Conservation (phyloP, 2,113 vertebrate species). For the Cyanocitta stelleri region DNA sequence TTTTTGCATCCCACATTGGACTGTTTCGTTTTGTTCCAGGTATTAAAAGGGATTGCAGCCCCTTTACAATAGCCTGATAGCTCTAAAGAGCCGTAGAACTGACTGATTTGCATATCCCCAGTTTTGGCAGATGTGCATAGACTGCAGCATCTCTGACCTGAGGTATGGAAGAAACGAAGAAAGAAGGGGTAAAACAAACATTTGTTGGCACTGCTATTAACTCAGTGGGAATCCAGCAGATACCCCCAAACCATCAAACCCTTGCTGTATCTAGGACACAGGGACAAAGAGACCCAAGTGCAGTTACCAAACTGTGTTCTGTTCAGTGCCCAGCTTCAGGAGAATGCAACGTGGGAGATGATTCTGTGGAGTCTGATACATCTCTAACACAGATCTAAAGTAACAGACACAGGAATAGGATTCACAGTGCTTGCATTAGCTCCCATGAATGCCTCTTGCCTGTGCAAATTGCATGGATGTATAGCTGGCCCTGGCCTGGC, state of each 20-base stretch:
- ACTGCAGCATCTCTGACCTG: not conserved
- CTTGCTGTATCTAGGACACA: not conserved
- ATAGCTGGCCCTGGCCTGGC: not conserved
- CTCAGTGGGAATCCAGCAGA: not conserved
- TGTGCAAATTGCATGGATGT: not conserved
- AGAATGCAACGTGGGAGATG: not conserved
- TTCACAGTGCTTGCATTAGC: not conserved
- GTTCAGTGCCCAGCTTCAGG: not conserved
- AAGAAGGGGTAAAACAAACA: not conserved
- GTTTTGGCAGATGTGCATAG: not conserved
- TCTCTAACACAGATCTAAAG: not conserved
- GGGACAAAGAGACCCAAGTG: not conserved
- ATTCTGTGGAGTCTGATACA: not conserved
- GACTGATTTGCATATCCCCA: not conserved
- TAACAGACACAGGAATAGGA: not conserved
- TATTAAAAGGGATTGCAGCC: not conserved
- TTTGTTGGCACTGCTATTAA: not conserved
- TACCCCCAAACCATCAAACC: not conserved
- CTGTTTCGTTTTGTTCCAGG: not conserved
- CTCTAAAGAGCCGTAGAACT: not conserved
- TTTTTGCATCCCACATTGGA: not conserved
- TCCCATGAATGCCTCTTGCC: not conserved
- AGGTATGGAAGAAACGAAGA: not conserved
- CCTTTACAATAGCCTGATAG: not conserved
- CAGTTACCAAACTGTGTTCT: not conserved